phyloP scores from a whole-genome alignment of 2,797 vertebrate genomes.

The Mus spretus region DNA sequence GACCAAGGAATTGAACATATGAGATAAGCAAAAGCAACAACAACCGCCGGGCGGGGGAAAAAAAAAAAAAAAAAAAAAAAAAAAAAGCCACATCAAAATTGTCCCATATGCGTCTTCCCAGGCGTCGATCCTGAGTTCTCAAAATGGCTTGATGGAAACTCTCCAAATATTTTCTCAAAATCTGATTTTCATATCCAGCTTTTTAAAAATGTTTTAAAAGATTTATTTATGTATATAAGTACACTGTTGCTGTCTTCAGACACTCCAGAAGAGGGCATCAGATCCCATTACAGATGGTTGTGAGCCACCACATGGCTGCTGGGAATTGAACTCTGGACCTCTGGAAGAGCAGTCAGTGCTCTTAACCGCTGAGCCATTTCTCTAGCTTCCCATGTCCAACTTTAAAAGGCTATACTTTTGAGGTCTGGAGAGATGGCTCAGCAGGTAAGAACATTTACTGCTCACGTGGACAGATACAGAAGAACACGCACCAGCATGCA shows the following conservation, averaged over 20 bases:
- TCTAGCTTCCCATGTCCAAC: no score
- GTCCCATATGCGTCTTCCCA: background rate
- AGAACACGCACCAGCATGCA: background rate
- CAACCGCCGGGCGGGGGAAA: accelerated
- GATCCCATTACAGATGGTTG: background rate
- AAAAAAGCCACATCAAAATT: background rate
- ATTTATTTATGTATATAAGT: no score
- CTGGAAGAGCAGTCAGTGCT: background rate
- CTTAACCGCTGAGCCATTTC: background rate
- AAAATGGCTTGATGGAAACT: background rate
- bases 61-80: no score
- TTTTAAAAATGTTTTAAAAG: no score
- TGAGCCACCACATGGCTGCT: background rate
- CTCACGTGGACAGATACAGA: background rate
- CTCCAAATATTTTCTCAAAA: background rate
- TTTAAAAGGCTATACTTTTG: no score
- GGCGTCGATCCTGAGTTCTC: background rate
- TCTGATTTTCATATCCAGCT: no score
- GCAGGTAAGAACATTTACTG: background rate
- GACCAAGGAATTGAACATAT: background rate
- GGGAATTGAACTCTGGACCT: no score
- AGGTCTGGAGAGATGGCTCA: no score
- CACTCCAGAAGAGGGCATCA: background rate
- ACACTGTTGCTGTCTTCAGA: no score
- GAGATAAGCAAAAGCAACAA: background rate